These are phyloP conservation scores for Bufo bufo DNA, from an alignment of 2,113 vertebrate genomes.

Conservation along the genomic window DNA sequence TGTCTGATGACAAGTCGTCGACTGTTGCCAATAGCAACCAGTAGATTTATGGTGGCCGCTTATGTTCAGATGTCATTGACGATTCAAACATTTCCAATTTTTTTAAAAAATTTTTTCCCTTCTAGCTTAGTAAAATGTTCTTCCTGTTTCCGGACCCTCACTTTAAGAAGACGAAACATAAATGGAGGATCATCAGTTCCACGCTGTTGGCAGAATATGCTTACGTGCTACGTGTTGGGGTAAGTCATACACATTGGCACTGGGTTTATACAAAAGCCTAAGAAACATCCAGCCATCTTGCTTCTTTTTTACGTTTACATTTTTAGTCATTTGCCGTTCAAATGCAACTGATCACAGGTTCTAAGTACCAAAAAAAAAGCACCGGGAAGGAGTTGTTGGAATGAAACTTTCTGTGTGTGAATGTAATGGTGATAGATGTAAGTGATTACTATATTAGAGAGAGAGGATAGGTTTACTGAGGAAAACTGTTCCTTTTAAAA, in stretches of 20 bases:
- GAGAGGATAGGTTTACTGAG: no score
- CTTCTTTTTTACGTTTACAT: no score
- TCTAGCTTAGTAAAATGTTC: conserved; percentile 81
- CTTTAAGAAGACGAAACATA: conserved; percentile 94
- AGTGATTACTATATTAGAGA: no score
- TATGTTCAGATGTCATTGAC: neutral
- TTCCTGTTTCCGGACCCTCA: conserved; percentile 90
- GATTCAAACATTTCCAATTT: neutral
- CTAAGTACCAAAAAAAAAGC: no score
- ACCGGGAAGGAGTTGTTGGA: no score
- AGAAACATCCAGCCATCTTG: neutral
- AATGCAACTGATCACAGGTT: no score
- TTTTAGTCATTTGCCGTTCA: no score
- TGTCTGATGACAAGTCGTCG: neutral
- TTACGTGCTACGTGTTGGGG: conserved; percentile 82
- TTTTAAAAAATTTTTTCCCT: no score
- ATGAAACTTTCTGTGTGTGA: no score
- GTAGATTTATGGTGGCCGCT: neutral
- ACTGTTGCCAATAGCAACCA: neutral
- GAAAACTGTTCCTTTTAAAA: no score
- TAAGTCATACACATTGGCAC: conserved; percentile 68
- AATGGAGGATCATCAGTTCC: conserved; percentile 91
- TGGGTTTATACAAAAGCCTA: no score
- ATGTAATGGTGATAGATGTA: no score
- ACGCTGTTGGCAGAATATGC: conserved; percentile 89